These are phyloP conservation scores for Tichodroma muraria DNA, from an alignment of 2,113 vertebrate genomes.

Conservation along the genomic window DNA sequence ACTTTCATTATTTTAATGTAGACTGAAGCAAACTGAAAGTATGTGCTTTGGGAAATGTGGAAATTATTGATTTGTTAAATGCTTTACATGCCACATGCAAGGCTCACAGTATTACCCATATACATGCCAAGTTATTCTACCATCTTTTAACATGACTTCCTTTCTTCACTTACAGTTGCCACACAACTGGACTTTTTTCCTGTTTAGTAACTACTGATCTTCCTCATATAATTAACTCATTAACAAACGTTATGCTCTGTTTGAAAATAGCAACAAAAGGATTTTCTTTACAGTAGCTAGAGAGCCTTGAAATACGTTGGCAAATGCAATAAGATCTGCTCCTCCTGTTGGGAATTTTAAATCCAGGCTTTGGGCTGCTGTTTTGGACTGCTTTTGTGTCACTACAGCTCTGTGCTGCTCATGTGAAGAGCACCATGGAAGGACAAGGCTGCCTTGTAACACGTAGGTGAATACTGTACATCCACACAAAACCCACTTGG, in stretches of 20 bases:
- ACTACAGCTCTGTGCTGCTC: neutral
- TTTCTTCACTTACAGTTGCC: neutral
- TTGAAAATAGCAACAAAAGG: neutral
- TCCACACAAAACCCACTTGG: neutral
- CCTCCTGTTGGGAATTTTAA: slow-evolving; percentile 19
- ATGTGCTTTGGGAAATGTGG: neutral
- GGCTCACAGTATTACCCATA: neutral
- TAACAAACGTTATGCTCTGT: neutral
- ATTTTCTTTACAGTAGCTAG: neutral
- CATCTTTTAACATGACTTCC: neutral
- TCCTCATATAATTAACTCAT: neutral
- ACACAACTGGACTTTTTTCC: neutral
- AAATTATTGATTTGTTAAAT: neutral
- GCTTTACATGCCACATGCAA: neutral
- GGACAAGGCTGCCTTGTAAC: neutral
- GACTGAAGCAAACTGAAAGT: neutral
- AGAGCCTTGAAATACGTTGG: neutral
- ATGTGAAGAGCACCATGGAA: neutral
- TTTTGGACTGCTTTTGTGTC: neutral
- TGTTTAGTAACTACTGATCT: neutral
- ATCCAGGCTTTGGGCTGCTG: slow-evolving; percentile 4
- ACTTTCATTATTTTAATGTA: neutral
- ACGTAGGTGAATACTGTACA: neutral
- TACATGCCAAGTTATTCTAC: neutral
- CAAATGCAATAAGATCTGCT: neutral